A percentile compares a stretch with the other conserved stretches of the same genome.
Conservation (phyloP, 2,797 vertebrate species). For the Chelon labrosus region DNA sequence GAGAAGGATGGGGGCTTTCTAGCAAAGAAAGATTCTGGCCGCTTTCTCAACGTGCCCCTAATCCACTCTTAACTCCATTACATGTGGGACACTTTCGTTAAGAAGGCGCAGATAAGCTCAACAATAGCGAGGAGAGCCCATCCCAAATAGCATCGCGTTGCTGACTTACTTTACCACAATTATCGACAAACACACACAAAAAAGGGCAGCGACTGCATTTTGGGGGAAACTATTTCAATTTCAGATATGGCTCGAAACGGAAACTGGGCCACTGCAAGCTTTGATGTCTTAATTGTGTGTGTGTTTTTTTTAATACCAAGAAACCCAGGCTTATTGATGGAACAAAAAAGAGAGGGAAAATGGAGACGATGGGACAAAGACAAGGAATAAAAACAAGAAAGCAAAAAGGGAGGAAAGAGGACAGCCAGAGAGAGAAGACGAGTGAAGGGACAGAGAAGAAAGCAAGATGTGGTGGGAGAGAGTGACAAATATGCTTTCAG, state of each 20-base stretch:
- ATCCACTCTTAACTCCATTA: slow-evolving; percentile 74
- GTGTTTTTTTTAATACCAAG: slow-evolving; percentile 46
- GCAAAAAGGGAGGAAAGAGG: slow-evolving; percentile 23
- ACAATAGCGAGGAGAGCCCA: slow-evolving; percentile 54
- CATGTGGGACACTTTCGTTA: slow-evolving; percentile 60
- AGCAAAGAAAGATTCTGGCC: slow-evolving; percentile 63
- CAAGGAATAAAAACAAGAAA: slow-evolving; percentile 32
- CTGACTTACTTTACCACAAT: slow-evolving; percentile 55
- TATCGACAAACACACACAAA: slow-evolving; percentile 72
- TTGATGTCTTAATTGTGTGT: slow-evolving; percentile 84
- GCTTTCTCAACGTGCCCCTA: slow-evolving; percentile 67
- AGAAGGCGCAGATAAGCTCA: slow-evolving; percentile 53
- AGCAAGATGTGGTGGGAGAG: slow-evolving; percentile 28
- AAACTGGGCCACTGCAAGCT: slow-evolving; percentile 82
- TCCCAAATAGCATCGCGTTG: slow-evolving; percentile 47
- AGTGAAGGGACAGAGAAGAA: slow-evolving; percentile 25
- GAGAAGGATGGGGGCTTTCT: slow-evolving; percentile 50
- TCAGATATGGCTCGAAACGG: slow-evolving; percentile 72
- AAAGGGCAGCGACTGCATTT: slow-evolving; percentile 50
- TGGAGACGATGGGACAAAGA: slow-evolving; percentile 51
- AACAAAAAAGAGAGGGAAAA: slow-evolving; percentile 57
- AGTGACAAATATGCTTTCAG: slow-evolving; percentile 49
- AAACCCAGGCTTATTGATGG: slow-evolving; percentile 73
- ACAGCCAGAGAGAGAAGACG: slow-evolving; percentile 23
- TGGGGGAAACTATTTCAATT: slow-evolving; percentile 68